Percentiles rank a stretch among this genome's conserved stretches.
These are phyloP conservation scores for Druon quercuslanigerum DNA, from an alignment of 1,140 invertebrate genomes.

Conservation along the genomic window DNA sequence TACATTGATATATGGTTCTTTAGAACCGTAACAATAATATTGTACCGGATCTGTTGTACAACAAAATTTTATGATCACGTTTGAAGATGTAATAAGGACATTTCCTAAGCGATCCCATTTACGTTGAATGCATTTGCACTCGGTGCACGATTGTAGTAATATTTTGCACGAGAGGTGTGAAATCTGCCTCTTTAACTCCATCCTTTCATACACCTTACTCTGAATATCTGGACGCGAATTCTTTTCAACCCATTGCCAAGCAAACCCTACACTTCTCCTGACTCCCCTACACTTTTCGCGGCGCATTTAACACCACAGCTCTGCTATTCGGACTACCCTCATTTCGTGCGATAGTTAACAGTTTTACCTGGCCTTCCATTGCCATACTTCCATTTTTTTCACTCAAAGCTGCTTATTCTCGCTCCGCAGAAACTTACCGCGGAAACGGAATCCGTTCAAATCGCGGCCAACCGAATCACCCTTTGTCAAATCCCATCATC, in stretches of 20 bases:
- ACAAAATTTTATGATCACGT: not conserved
- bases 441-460: not conserved
- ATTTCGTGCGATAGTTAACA: slow-evolving; percentile 12
- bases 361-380: slow-evolving; percentile 10
- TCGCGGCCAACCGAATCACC: not conserved
- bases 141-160: slow-evolving; percentile 4
- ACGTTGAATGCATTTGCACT: not conserved
- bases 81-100: not conserved
- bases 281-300: not conserved
- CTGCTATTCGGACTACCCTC: not conserved
- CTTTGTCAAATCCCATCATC: not conserved
- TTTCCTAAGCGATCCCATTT: not conserved
- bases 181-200: slow-evolving; percentile 29
- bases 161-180: slow-evolving; percentile 23
- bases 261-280: not conserved
- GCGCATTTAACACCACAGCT: not conserved
- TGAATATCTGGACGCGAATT: slow-evolving; percentile 18
- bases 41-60: no score
- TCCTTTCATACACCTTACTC: not conserved
- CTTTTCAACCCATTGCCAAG: slow-evolving; percentile 23
- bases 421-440: not conserved
- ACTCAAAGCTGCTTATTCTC: not conserved
- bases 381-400: not conserved
- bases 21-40: no score
- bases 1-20: no score